Evolutionary conservation across 2,888 invertebrate species (phyloP), one percentile per base, ranked within the genome.

Genomic region (Entomobrya proxima): DNA sequence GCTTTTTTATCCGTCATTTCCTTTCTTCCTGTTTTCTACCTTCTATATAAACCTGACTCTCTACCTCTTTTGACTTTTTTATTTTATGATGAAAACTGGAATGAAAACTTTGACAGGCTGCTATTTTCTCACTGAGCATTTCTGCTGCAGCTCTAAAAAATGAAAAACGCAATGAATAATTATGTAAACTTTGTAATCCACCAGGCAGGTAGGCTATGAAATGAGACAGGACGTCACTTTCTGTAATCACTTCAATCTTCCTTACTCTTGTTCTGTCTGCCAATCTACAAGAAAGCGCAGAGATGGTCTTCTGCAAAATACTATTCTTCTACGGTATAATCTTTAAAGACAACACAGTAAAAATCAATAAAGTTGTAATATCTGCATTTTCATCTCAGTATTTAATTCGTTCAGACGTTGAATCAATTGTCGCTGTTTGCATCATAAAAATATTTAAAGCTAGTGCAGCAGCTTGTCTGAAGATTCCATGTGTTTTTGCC

Each of bases 201-300:
- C 7, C 52, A 52, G 52, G 52, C 24, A 52, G 52, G 30, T 13
- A 58, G 58, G 13, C 11, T 30, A 30, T 27, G 58, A 58, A 58
- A 78, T 58, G 58, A 78, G 78, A 78, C 78, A 78, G 30, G 78
- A 11, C 78, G 47, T 78, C 78, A 61, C 64, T 64, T 78, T 78
- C 76, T 52, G 44, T 78, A 78, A 78, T 78, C 78, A 78, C 64
- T 64, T 37, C 64, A 44, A 64, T 61, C 35, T 13, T 58, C 27
- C 30, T 35, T 78, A 18, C 15, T 24, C 13, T 40, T 24, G 11
- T 32, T 58, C 37, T 21, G 30, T 11, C n/a, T 64, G 50, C 13
- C 58, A n/a, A n/a, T n/a, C n/a, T 74, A 50, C 47, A 74, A 74
- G 50, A 47, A 27, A 74, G 74, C 44, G 44, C n/a, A n/a, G n/a